Conservation (phyloP, 53 echinoderm and acorn worm species). For the Astropecten irregularis region DNA sequence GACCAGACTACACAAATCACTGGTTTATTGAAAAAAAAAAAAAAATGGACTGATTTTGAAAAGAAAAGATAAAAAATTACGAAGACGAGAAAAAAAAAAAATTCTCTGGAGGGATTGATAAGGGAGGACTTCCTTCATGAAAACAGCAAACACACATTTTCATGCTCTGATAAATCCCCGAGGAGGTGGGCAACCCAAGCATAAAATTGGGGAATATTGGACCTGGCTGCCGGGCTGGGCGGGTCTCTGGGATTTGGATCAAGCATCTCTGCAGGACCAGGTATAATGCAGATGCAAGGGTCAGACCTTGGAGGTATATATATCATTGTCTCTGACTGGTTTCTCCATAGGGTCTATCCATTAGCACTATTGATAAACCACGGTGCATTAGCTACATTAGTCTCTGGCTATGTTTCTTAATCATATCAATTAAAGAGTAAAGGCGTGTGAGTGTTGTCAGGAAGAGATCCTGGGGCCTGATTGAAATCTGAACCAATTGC, state of each 20-base stretch:
- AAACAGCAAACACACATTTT: conserved; percentile 38
- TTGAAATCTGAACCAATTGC: neutral
- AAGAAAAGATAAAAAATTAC: neutral
- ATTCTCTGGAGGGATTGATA: neutral
- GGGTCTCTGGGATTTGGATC: conserved; percentile 1
- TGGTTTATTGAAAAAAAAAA: conserved; percentile 20
- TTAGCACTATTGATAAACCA: neutral
- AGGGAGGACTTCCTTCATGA: conserved; percentile 8
- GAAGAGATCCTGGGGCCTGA: neutral
- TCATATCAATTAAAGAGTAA: conserved; percentile 43
- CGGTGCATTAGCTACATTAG: conserved; percentile 19
- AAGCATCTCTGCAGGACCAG: neutral
- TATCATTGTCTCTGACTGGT: neutral
- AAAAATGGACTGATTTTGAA: neutral
- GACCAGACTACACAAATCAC: neutral
- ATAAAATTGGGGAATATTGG: conserved; percentile 53
- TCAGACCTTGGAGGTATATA: neutral
- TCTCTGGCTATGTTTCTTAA: conserved; percentile 48
- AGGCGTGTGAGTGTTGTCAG: neutral
- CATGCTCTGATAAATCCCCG: conserved; percentile 41
- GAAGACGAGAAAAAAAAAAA: too few relatives aligned
- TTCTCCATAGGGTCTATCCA: conserved; percentile 11
- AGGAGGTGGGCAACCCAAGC: conserved; percentile 42
- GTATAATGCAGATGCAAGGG: neutral
- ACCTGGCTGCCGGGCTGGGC: conserved; percentile 22